A percentile compares a stretch with the other conserved stretches of the same genome.
phyloP scores from a whole-genome alignment of 1,140 invertebrate species.

The Neomicropteryx cornuta region DNA sequence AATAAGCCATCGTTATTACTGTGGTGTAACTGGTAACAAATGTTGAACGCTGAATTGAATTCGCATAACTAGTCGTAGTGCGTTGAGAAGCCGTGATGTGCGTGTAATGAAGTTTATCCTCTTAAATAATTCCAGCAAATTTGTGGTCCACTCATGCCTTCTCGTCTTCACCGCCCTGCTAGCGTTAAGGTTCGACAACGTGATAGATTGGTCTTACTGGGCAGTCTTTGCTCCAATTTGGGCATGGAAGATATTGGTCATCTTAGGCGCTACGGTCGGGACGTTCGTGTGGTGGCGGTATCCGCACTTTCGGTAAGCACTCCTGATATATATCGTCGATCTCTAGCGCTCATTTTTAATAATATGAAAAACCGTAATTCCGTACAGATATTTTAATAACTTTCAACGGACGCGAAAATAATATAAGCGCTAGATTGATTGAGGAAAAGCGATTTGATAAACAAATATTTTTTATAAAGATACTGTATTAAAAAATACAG shows the following conservation, averaged over 20 bases:
- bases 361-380: slow-evolving; percentile 2
- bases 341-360: slow-evolving; percentile 1
- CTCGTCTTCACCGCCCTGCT: slow-evolving; percentile 84
- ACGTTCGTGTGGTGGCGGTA: slow-evolving; percentile 92
- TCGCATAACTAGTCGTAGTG: slow-evolving; percentile 2
- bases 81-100: not conserved
- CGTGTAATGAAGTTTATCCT: slow-evolving; percentile 8
- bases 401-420: slow-evolving; percentile 8
- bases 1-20: slow-evolving; percentile 4
- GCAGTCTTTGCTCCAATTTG: slow-evolving; percentile 89
- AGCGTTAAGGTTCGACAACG: slow-evolving; percentile 78
- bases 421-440: no score
- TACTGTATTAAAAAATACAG: no score
- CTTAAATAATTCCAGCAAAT: slow-evolving; percentile 68
- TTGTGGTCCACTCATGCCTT: slow-evolving; percentile 87
- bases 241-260: slow-evolving; percentile 91
- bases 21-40: slow-evolving; percentile 12
- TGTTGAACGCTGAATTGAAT: slow-evolving; percentile 17
- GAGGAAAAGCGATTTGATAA: no score
- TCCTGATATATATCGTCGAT: slow-evolving; percentile 6
- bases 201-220: slow-evolving; percentile 87
- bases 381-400: slow-evolving; percentile 6
- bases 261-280: slow-evolving; percentile 77
- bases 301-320: slow-evolving; percentile 73
- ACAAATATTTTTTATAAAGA: no score